Base-by-base conservation (phyloP, 1,140 invertebrate genomes). In the Cotesia vestalis region DNA sequence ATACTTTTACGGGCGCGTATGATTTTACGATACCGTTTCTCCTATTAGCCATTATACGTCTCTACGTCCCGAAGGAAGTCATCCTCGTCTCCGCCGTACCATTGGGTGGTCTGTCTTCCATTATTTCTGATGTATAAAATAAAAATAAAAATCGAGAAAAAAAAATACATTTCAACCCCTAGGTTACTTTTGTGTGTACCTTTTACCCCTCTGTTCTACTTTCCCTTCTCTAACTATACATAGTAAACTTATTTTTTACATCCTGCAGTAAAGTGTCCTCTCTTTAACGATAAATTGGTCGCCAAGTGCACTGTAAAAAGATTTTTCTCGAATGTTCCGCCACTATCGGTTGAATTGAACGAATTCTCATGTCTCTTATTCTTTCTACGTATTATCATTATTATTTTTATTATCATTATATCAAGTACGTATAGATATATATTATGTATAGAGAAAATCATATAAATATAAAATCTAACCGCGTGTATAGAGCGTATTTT, bases 1-100 rank as follows among this genome's bases (percentile, higher is more conserved):
- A 75, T 78, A 76, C 69, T 70, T 78, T 76, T 75, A 75, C 76
- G 57, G 62, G 60, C 70, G 36, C 60, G 59, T 74, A 75, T 76
- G 75, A 77, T 75, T 79, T 79, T 78, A 79, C 63, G 76, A 73
- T 68, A 66, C 64, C 14, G 69, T 53, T 34, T 69, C 53, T 38
- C 67, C 73, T 76, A 79, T 78, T 76, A 79, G 76, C 69, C 71
- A 71, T 71, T 77, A 76, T 71, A 75, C 71, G 75, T 74, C 55
- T 63, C 46, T 55, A 52, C 60, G 35, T 59, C 40, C 52, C 46
- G 35, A 55, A 69, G 53, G n/a, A 66, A 46, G 63, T 36, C 62
- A 6, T 27, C 59, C 12, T 20, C 34, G n/a, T 46, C 35, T 36
- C 53, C n/a, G 20, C 38, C 53, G 40, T 11, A 46, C 40, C 40